These are phyloP conservation scores for Drosophila sproati DNA, from an alignment of 1,140 invertebrate species.

Conservation along the genomic window DNA sequence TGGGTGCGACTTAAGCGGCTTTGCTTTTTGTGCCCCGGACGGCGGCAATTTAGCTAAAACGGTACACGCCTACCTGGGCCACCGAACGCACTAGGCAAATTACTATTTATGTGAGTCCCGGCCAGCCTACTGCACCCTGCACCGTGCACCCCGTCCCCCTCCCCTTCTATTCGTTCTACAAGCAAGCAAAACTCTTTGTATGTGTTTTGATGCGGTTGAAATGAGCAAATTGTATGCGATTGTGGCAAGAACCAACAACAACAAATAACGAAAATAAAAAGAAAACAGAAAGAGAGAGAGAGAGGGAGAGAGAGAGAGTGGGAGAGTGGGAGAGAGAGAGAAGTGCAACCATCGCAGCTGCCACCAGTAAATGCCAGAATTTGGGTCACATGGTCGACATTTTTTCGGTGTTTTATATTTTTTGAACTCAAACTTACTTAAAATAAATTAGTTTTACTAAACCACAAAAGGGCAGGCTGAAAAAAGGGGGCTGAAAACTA, in stretches of 20 bases:
- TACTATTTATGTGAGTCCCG: constrained; percentile 78
- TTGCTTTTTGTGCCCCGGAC: constrained; percentile 71
- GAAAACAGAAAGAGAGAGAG: background rate
- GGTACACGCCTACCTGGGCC: constrained; percentile 78
- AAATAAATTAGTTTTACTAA: constrained; percentile 79
- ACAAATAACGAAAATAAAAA: background rate
- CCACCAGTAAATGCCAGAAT: constrained; percentile 57
- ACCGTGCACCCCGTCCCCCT: background rate
- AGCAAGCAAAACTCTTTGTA: constrained; percentile 8
- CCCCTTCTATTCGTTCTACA: background rate
- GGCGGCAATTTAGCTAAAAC: constrained; percentile 81
- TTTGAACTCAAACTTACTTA: constrained; percentile 62
- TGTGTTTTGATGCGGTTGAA: constrained; percentile 68
- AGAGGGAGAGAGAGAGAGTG: background rate
- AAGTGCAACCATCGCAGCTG: constrained; percentile 36
- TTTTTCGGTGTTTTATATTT: constrained; percentile 36
- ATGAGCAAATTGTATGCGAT: constrained; percentile 81
- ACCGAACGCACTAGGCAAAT: constrained; percentile 79
- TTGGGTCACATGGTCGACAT: constrained; percentile 71
- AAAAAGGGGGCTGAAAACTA: background rate
- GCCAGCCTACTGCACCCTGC: constrained; percentile 16
- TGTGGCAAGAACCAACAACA: constrained; percentile 51
- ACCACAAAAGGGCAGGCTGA: constrained; percentile 52
- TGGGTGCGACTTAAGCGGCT: constrained; percentile 76
- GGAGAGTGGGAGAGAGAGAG: background rate